Base-by-base conservation (phyloP, 30 jellyfish, hydroid and myxozoan species). In the Pseudorhiza aurosa region DNA sequence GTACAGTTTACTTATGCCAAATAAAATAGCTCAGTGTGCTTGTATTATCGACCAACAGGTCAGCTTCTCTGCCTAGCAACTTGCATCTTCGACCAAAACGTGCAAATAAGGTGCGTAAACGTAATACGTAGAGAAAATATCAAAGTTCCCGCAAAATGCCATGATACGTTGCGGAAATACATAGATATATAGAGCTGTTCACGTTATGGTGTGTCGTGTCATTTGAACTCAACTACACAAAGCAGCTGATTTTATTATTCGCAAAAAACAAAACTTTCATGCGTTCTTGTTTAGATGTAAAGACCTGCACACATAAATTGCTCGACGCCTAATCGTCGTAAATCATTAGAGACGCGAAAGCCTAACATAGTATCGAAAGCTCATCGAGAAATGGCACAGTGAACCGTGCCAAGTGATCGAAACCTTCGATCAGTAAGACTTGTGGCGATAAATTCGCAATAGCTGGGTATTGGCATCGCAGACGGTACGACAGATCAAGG, bases 271-370 rank as follows among this genome's bases (percentile, higher is more conserved):
- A 53, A 18, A 33, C 36, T 53, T 7, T 18, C 19, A 27, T 21
- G 67, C 35, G 67, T 2, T 53, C 4, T 53, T 53, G 67, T 53
- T 53, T 53, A 15, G 25, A 21, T 21, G 24, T 19, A 53, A 15
- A 22, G 67, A 53, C 67, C 67, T 53, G 67, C 67, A 17, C n/a
- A n/a, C 24, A 15, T 53, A 53, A n/a, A 21, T 53, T 53, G 67
- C 19, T 21, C 35, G 24, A 53, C 35, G 67, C 8, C 12, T 53
- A 0, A 18, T 12, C 36, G 67, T 36, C 29, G 36, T 22, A 53
- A 1, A 27, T 27, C 21, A 46, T 3, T 15, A 53, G 24, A 53
- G 67, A 53, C 19, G n/a, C n/a, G 36, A 53, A 47, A 47, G 22
- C 4, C 35, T 18, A 53, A 18, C 24, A 36, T 21, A 1, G 36